These are phyloP conservation scores for Cheilosia grossa DNA, from an alignment of 2,888 invertebrate genomes.

Conservation along the genomic window DNA sequence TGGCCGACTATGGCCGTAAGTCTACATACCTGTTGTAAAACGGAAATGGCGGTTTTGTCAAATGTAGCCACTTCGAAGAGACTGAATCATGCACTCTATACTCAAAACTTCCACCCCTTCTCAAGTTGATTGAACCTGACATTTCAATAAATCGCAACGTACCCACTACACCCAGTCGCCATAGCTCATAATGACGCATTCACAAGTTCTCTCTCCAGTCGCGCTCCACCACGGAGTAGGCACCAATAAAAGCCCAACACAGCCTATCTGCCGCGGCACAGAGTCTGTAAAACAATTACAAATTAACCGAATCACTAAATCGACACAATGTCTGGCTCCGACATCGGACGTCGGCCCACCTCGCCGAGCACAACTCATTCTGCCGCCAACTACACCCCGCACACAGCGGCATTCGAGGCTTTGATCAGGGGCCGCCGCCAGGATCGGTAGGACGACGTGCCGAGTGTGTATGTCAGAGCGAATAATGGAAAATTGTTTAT, in stretches of 20 bases:
- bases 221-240: background rate
- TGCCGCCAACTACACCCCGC: constrained; percentile 3
- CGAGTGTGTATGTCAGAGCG: constrained; percentile 69
- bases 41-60: no score
- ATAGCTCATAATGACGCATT: constrained; percentile 38
- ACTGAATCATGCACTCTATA: no score
- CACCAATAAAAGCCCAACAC: constrained; percentile 4
- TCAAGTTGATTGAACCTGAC: constrained; percentile 10
- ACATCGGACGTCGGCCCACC: constrained; percentile 50
- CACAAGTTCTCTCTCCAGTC: background rate
- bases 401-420: constrained; percentile 53
- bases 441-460: constrained; percentile 68
- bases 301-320: constrained; percentile 73
- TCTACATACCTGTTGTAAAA: no score
- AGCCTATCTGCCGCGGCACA: background rate
- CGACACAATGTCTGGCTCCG: constrained; percentile 70
- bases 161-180: background rate
- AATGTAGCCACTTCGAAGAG: no score
- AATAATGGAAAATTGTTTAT: constrained; percentile 75
- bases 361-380: constrained; percentile 15
- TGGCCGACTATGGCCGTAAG: no score
- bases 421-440: constrained; percentile 65
- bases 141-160: constrained; percentile 21
- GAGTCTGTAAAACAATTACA: constrained; percentile 67
- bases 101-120: background rate